Evolutionary conservation across 2,888 invertebrate genomes (phyloP), one percentile per base, ranked within the genome.

Genomic region (Lasioglossum oenotherae): DNA sequence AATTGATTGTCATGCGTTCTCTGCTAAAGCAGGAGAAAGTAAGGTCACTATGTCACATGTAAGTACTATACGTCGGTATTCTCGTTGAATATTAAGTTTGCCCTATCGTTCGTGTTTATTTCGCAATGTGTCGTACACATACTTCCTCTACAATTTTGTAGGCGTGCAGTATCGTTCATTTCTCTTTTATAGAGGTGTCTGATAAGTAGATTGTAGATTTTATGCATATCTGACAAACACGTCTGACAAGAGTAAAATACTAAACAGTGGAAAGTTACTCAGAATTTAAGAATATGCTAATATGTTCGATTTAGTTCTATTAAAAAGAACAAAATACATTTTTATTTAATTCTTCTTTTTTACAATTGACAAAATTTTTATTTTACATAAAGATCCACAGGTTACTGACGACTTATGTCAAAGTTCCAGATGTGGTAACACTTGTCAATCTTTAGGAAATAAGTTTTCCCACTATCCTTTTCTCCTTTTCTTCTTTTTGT

Each of bases 1-100:
- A 83, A 84, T 83, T 86, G 89, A 77, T 82, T 84, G 67, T 86
- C 82, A 79, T 72, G 41, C 82, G 75, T 84, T 81, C 76, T 75
- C 80, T 64, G 87, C 84, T 81, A 78, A 91, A 89, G 90, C 85
- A 81, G 88, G 88, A 81, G 91, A 93, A 91, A 91, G 87, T 89
- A 79, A 80, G 89, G 90, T 87, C 89, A 84, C 75, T 49, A 69
- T 82, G 85, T 60, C 81, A 23, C 79, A 57, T 76, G 67, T 67
- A 31, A 67, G 31, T 57, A 60, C 64, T 16, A 73, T 23, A 19
- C 6, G 6, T n/a, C 19, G 23, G 31, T 57, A 57, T 88, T 80
- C 80, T 46, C 69, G 19, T 31, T 57, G 78, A 80, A 82, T 81
- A 60, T 60, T 60, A 60, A 60, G 60, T 60, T 60, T 12, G 27